phyloP scores from a whole-genome alignment of 2,888 invertebrate genomes.

The Mactromeris polynyma region DNA sequence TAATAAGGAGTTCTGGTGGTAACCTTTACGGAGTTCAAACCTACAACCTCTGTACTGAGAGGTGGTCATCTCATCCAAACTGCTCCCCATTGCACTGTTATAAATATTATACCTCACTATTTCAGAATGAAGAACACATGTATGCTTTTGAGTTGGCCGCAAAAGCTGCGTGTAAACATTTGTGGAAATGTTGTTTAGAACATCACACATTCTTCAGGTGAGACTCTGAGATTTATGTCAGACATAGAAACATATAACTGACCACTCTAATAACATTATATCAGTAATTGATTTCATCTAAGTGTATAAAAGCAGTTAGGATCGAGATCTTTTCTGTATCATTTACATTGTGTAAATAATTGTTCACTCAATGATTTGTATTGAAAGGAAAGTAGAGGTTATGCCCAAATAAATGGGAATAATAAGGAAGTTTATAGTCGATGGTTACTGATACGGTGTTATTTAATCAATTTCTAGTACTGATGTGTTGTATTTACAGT shows the following conservation, averaged over 20 bases:
- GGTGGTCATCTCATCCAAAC: no score
- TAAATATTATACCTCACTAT: slow-evolving; percentile 34
- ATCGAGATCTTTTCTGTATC: no score
- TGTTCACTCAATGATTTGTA: no score
- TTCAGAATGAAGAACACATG: slow-evolving; percentile 96
- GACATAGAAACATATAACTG: background rate
- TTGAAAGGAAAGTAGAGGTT: no score
- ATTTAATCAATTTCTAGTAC: background rate
- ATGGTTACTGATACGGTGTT: background rate
- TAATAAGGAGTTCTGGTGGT: no score
- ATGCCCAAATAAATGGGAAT: background rate
- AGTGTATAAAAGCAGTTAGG: no score
- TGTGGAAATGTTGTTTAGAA: slow-evolving; percentile 98
- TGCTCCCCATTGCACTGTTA: no score
- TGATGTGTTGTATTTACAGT: background rate
- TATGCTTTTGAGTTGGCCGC: slow-evolving; percentile 98
- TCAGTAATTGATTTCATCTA: background rate
- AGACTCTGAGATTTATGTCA: background rate
- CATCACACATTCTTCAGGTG: slow-evolving; percentile 92
- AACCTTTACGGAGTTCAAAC: no score
- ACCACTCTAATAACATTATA: background rate
- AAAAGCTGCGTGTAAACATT: slow-evolving; percentile 96
- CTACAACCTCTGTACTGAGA: no score
- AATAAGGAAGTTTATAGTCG: background rate
- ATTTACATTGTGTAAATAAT: no score